These are phyloP conservation scores for Neolamprologus tretocephalus DNA, from an alignment of 2,113 vertebrate species.

Conservation along the genomic window DNA sequence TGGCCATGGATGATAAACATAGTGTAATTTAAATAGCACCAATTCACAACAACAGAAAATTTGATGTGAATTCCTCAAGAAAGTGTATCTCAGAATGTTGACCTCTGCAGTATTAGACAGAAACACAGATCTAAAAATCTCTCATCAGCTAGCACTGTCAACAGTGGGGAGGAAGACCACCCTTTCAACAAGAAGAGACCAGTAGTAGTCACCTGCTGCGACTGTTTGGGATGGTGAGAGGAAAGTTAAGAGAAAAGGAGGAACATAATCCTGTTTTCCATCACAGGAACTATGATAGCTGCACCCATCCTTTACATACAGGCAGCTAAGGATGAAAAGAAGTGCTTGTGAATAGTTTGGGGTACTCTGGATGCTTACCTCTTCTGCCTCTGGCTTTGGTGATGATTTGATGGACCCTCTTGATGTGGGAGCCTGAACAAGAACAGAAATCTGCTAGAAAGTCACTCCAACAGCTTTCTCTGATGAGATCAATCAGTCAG, in stretches of 20 bases:
- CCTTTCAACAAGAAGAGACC: background rate
- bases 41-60: background rate
- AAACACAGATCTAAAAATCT: background rate
- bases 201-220: background rate
- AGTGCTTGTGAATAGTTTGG: background rate
- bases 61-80: background rate
- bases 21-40: background rate
- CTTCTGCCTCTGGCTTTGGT: conserved; percentile 62
- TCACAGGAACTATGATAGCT: background rate
- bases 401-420: conserved; percentile 60
- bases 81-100: background rate
- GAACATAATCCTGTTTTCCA: background rate
- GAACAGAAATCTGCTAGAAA: background rate
- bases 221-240: background rate
- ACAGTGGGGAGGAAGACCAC: background rate
- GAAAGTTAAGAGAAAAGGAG: background rate
- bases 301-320: background rate
- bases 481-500: background rate
- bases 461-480: background rate
- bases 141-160: background rate
- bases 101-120: background rate
- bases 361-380: conserved; percentile 49
- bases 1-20: background rate
- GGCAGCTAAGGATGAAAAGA: background rate
- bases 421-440: conserved; percentile 35